Conservation (phyloP, 2,113 vertebrate genomes). For the human region DNA sequence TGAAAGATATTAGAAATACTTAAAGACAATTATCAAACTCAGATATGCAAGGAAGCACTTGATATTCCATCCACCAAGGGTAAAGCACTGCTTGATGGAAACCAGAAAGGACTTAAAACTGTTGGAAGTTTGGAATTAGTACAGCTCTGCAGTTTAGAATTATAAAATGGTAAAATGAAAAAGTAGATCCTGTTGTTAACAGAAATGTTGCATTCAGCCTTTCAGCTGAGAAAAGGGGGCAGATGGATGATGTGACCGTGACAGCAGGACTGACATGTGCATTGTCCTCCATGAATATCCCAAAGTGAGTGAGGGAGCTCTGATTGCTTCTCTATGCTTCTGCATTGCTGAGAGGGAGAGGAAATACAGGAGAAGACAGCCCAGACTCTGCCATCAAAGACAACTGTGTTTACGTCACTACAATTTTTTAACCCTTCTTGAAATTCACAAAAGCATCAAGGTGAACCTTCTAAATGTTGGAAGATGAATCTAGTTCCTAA, state of each 20-base stretch:
- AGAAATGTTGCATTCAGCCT: not conserved
- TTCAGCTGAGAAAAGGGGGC: not conserved
- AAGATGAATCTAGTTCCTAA: not conserved
- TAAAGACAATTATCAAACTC: not conserved
- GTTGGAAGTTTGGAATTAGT: not conserved
- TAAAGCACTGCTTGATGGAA: not conserved
- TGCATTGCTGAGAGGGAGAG: not conserved
- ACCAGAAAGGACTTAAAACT: not conserved
- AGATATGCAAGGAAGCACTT: not conserved
- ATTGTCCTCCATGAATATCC: not conserved
- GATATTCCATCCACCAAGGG: not conserved
- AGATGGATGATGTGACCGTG: not conserved
- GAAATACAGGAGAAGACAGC: not conserved
- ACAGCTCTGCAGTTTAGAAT: not conserved
- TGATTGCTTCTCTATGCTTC: not conserved
- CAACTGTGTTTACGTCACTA: not conserved
- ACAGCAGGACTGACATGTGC: too few relatives aligned
- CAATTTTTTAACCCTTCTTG: not conserved
- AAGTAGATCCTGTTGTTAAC: not conserved
- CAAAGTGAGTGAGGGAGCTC: not conserved
- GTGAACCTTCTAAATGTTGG: not conserved
- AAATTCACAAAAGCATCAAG: not conserved
- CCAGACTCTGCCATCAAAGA: not conserved
- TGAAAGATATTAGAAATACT: not conserved
- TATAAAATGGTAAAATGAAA: not conserved